Evolutionary conservation across 1,140 invertebrate species (phyloP).

Genomic region (Papilio dardanus): DNA sequence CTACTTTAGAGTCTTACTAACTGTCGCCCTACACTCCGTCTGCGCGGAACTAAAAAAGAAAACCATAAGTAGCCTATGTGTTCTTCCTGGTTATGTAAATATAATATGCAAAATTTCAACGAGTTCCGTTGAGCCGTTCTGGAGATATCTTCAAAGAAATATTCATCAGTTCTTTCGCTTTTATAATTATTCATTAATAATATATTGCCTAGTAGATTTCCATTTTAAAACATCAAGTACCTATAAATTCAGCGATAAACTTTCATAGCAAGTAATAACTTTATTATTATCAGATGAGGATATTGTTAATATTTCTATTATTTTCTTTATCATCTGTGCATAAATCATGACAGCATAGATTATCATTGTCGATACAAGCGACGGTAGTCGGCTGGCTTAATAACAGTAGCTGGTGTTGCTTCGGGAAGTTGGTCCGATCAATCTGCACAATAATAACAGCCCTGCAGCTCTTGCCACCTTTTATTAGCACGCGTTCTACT

Average conservation of each 20-base stretch:
- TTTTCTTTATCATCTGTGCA: conserved; percentile 9
- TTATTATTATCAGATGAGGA: background rate
- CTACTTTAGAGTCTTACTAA: too few relatives aligned
- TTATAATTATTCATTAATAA: too few relatives aligned
- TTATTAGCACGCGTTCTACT: conserved; percentile 5
- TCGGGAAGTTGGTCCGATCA: conserved; percentile 24
- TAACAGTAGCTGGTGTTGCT: background rate
- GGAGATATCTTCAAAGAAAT: too few relatives aligned
- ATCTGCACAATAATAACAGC: conserved; percentile 26
- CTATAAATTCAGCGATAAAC: background rate
- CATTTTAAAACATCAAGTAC: too few relatives aligned
- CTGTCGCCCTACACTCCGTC: too few relatives aligned
- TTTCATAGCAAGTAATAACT: background rate
- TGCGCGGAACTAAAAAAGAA: too few relatives aligned
- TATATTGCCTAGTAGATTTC: too few relatives aligned
- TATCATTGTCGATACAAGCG: conserved; percentile 16
- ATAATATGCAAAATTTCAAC: too few relatives aligned
- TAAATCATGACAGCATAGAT: conserved; percentile 12
- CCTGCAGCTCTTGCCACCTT: conserved; percentile 23
- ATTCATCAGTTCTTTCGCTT: too few relatives aligned
- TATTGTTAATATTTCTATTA: background rate
- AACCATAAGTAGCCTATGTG: too few relatives aligned
- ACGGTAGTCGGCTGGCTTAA: background rate
- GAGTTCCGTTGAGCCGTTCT: too few relatives aligned
- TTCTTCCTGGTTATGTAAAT: too few relatives aligned